Base-by-base conservation (phyloP, 2,888 invertebrate species). In the Drosophila bunnanda region DNA sequence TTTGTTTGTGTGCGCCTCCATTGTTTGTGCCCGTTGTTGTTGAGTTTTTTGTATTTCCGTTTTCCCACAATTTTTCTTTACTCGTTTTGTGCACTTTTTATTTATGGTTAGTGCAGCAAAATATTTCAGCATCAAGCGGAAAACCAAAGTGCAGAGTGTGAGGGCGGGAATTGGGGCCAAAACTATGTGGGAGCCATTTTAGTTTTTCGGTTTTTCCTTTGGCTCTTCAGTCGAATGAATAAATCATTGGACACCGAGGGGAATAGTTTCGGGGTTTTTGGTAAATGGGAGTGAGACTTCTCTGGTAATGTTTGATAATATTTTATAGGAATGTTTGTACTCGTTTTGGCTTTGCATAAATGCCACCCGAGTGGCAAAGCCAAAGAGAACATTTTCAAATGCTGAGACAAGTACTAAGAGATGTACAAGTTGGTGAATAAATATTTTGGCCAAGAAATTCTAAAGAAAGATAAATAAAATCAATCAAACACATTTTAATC, bases 241-340 rank as follows among this genome's bases (percentile, higher is more conserved):
- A 72, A 72, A 72, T 72, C 72, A 72, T 66, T 56, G 75, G 44
- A n/a, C 36, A 38, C 56, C 41, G 20, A 62, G 46, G 56, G 56
- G 34, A 53, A 39, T 64, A 28, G 65, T 57, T 43, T 52, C n/a
- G 53, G 54, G 41, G 28, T 64, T 56, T 57, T 34, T 7, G 30
- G 17, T 10, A 57, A 30, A 25, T 39, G 52, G 57, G 30, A 53
- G 54, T 17, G 43, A 10, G 46, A 22, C 32, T 43, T 22, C 36
- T 41, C 56, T 72, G 66, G 53, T 53, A 65, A 66, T 72, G 56
- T 74, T 74, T 74, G 52, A 72, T 64, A 73, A 61, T 61, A 61
- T 57, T 64, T 57, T 56, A 55, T 32, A 28, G 46, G 39, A 67
- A 48, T 55, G 38, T 41, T 46, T 55, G 55, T 20, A 55, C 39